Evolutionary conservation across 2,113 vertebrate genomes (phyloP), one percentile per base, ranked within the genome.

Genomic region (Lophotis ruficrista): DNA sequence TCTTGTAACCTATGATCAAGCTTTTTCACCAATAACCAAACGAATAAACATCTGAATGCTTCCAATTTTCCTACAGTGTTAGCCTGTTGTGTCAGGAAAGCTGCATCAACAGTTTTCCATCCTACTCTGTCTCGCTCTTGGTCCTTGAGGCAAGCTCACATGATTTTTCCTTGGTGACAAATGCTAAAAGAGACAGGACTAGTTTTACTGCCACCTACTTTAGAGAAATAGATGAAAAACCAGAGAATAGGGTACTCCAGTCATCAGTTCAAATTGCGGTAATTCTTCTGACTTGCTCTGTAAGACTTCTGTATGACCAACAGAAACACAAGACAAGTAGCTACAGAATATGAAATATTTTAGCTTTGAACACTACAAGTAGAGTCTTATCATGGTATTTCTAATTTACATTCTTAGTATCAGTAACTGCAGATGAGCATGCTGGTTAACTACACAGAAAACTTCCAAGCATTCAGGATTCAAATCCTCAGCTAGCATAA

Each of bases 51-150:
- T 18, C 33, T 90, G 41, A 89, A 78, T 87, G 79, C 7, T 71
- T 69, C 47, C n/a, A 76, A 93, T 93, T 95, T 95, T 79, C 85
- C 87, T 56, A 68, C 68, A 51, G 30, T 12, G n/a, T 31, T 91
- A 84, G 10, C 19, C 38, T 38, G 62, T 35, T 87, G 69, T 57
- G 51, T 82, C 78, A 90, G 66, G 80, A 97, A 97, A 90, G 79
- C 48, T 60, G 22, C 35, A 90, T 90, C 90, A 94, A 78, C 77
- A 85, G 28, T 88, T 94, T 96, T 89, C 62, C 82, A 90, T 92
- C 76, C 84, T 58, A 89, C 76, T 88, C 87, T 56, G 73, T 76
- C 80, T 97, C 37, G 1, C 33, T 51, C 50, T 62, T 7, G 2
- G 47, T 66, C 37, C 70, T 70, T 88, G 57, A 93, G 87, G 66